Evolutionary conservation across 1,140 invertebrate genomes (phyloP), one percentile per base, ranked within the genome.

Genomic region (Gonioctena quinquepunctata): DNA sequence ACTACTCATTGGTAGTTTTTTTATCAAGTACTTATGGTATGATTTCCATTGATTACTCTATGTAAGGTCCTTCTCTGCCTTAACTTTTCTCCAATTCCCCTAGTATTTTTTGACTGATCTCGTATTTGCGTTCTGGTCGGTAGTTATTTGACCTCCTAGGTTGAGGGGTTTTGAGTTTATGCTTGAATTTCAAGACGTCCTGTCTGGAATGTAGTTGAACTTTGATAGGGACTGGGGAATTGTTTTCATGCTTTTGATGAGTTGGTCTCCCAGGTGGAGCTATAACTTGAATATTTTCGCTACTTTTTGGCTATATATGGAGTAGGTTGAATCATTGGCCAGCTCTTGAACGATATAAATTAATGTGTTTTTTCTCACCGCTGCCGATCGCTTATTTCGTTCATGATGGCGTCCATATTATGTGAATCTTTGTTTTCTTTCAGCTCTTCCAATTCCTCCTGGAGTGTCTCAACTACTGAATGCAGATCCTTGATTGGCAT

Each of bases 391-490:
- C n/a, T 50, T 50, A 3, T 50, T 50, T 50, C 49, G n/a, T 50
- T 50, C 18, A 50, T 5, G n/a, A 50, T 50, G n/a, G 49, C 49
- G n/a, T 50, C 49, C 49, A 50, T 50, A 50, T 50, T 3, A 50
- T 50, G n/a, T 5, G 3, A 5, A 3, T 50, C 49, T 50, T n/a
- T n/a, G n/a, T 50, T 3, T 50, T 50, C 49, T 50, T 50, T 50
- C 49, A 50, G 49, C 18, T 50, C n/a, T n/a, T 50, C n/a, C 49
- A 50, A 50, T 5, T 50, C 4, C n/a, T 50, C 49, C 49, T 50
- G 49, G 4, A 50, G 49, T 50, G 49, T n/a, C 49, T 50, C n/a
- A n/a, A 50, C 49, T 50, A 50, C 49, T 50, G 49, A 50, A 50
- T 50, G n/a, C 4, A 50, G 49, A 50, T 50, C 49, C 33, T 42